phyloP scores from a whole-genome alignment of 2,888 invertebrate species.

The Halictus quadricinctus region DNA sequence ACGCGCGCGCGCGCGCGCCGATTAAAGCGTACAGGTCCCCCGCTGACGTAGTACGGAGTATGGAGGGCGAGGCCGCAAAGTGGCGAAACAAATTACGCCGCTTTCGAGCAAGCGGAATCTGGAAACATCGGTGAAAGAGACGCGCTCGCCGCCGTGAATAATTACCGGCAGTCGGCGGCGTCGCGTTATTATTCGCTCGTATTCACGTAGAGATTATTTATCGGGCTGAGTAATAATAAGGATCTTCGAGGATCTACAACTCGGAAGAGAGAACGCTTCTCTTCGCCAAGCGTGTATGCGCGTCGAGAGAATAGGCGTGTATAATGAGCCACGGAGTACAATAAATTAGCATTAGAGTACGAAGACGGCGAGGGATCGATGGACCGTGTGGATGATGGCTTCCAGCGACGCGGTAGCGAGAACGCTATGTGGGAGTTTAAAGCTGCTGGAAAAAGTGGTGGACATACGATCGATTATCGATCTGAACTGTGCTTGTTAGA shows the following conservation, averaged over 20 bases:
- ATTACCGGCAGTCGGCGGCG: constrained; percentile 15
- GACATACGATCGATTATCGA: neutral
- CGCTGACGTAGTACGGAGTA: neutral
- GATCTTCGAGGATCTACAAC: neutral
- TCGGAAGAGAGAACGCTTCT: neutral
- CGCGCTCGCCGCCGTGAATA: constrained; percentile 30
- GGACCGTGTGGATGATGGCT: neutral
- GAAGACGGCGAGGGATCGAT: neutral
- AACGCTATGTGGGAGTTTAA: neutral
- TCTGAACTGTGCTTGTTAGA: neutral
- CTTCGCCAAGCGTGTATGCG: neutral
- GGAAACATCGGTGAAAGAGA: constrained; percentile 32
- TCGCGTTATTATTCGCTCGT: constrained; percentile 10
- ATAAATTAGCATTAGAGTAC: neutral
- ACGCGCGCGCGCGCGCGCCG: constrained; percentile 8
- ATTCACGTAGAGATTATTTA: constrained; percentile 17
- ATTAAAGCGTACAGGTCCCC: constrained; percentile 13
- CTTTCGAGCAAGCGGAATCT: constrained; percentile 52
- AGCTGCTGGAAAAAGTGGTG: neutral
- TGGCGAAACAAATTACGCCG: constrained; percentile 34
- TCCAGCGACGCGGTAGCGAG: neutral
- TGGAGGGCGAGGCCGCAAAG: constrained; percentile 17
- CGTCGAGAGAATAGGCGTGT: neutral
- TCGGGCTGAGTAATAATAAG: constrained; percentile 26
- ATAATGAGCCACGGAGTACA: neutral